Evolutionary conservation across 1,140 invertebrate species (phyloP), one percentile per base, ranked within the genome.

Genomic region (Atopsyche davidsoni): DNA sequence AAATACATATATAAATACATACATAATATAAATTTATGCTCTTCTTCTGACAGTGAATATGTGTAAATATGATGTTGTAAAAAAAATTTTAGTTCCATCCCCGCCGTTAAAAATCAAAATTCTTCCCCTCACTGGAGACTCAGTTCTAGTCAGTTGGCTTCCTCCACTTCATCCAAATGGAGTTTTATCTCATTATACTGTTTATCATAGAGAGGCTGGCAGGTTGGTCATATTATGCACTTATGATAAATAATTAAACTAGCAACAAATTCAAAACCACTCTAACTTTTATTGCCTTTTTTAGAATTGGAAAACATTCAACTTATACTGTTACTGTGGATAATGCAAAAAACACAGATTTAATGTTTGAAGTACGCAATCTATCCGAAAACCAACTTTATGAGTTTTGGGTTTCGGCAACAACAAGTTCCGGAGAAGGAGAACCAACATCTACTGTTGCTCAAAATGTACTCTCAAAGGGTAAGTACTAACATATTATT

Each of bases 381-480:
- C 64, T 82, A 17, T 66, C 71, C 17, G 80, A 81, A 56, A 76
- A 78, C 41, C 79, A 84, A 59, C 64, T 78, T 6, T 87, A 88
- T 60, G 85, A 88, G 66, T 86, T 89, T 64, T 89, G 86, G 85
- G 82, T 88, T 21, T 83, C 84, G 1, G 86, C 86, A 1, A 83
- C 82, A 1, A 89, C 86, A 0, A 76, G 77, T 3, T 75, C 80
- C 0, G 87, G 86, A 0, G 86, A 89, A 66, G 86, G 85, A 0
- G 78, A 79, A 59, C 64, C 77, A n/a, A 80, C 76, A 1, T 72
- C 73, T 0, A 70, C 71, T 1, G 68, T 71, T 2, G 66, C 67
- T 13, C 70, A 72, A 46, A 67, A 69, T 16, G 69, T 70, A 14
- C 69, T 61, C 38, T 58, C 62, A 6, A 67, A 70, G 59, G 70